Evolutionary conservation across 2,888 invertebrate genomes (phyloP), one percentile per base, ranked within the genome.

Genomic region (Pseudoips prasinana): DNA sequence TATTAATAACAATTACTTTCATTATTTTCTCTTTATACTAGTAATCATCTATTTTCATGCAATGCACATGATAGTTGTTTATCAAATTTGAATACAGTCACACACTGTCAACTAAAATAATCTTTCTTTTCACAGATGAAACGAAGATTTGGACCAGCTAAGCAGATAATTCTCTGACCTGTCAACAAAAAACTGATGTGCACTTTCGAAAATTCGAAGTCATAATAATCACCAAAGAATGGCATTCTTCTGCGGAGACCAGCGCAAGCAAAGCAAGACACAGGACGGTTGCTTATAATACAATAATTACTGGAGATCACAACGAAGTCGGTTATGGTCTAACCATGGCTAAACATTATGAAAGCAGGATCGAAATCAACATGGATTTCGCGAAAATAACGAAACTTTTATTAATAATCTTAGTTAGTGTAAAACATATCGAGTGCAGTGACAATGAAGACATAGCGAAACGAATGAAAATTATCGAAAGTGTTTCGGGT

Each of bases 401-500:
- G 29, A 33, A 78, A 58, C 58, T 73, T 47, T 29, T 82, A 60
- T 48, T 81, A 46, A 29, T 82, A 70, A 32, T 69, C 32, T 45
- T 70, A 46, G 59, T 65, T 50, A 56, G 67, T 45, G 63, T 55
- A 40, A 48, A 64, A 56, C 57, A 69, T 29, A 60, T 74, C 46
- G 52, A 61, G 46, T 62, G 66, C 7, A 58, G 67, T 44, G 64
- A 64, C 11, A 46, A 68, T 48, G 64, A 64, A 28, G 69, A 78
- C 44, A 64, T 83, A 49, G 56, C 68, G 2, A 75, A 71, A 49
- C 67, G 70, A 50, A 61, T 86, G 50, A 77, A 72, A 39, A 52
- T 83, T 4, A 58, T 84, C 14, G 80, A 82, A 50, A 71, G 68
- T 38, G 59, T 84, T 9, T 69, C 84, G 0, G 84, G 84, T 22